Conservation (phyloP, 2,797 vertebrate species). For the Morelia viridis region DNA sequence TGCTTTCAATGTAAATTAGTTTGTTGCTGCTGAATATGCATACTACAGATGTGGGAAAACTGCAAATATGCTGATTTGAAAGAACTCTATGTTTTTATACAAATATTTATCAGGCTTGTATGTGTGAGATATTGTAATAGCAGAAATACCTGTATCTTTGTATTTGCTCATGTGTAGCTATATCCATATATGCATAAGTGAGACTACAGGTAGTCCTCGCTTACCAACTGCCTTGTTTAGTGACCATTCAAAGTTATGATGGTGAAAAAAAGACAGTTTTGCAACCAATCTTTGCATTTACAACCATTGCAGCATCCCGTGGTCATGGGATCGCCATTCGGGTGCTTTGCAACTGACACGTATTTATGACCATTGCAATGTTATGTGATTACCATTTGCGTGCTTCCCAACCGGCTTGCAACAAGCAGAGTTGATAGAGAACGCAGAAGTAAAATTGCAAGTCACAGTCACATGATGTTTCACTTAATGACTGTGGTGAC, state of each 20-base stretch:
- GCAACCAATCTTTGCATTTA: not conserved
- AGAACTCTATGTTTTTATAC: not conserved
- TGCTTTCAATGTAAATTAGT: not conserved
- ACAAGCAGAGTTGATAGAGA: not conserved
- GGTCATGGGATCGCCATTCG: not conserved
- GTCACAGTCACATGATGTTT: not conserved
- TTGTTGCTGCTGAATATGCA: not conserved
- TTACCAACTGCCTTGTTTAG: not conserved
- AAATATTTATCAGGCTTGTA: not conserved
- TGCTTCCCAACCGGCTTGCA: not conserved
- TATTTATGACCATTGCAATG: not conserved
- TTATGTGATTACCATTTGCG: not conserved
- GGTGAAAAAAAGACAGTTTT: not conserved
- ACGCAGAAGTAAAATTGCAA: not conserved
- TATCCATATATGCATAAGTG: not conserved
- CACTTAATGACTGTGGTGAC: not conserved
- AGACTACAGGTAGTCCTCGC: not conserved
- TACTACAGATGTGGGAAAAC: not conserved
- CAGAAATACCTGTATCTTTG: constrained; percentile 22
- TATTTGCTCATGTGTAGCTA: constrained; percentile 13
- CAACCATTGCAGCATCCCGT: not conserved
- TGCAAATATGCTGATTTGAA: not conserved
- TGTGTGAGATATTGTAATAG: not conserved
- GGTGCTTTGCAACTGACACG: not conserved
- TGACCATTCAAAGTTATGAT: not conserved